These are phyloP conservation scores for Hemistola chrysoprasaria DNA, from an alignment of 2,888 invertebrate genomes.

Conservation along the genomic window DNA sequence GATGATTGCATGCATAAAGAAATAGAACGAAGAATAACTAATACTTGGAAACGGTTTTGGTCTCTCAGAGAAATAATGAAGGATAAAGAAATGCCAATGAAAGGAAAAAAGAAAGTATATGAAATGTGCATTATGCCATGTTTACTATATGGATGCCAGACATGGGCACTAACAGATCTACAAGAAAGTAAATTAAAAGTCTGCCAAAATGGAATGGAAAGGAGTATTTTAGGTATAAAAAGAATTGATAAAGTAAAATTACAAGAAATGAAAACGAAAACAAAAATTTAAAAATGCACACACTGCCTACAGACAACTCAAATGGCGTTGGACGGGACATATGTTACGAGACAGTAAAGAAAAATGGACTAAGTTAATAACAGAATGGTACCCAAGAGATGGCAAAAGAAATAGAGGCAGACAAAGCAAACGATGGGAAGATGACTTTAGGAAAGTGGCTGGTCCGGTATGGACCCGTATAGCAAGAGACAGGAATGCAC, in stretches of 20 bases:
- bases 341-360: not conserved
- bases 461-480: too few species aligned
- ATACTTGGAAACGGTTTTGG: too few species aligned
- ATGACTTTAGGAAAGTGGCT: slow-evolving; percentile 6
- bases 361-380: slow-evolving; percentile 6
- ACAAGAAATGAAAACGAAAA: not conserved
- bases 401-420: slow-evolving; percentile 1
- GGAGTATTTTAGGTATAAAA: slow-evolving; percentile 1
- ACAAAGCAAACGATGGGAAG: slow-evolving; percentile 4
- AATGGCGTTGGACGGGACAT: slow-evolving; percentile 10
- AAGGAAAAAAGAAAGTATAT: slow-evolving; percentile 16
- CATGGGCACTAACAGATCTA: slow-evolving; percentile 12
- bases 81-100: too few species aligned
- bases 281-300: not conserved
- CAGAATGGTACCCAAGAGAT: slow-evolving; percentile 9
- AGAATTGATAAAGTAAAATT: slow-evolving; percentile 1
- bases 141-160: too few species aligned
- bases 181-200: slow-evolving; percentile 1
- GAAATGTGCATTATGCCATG: slow-evolving; percentile 15
- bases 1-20: slow-evolving; percentile 18
- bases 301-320: slow-evolving; percentile 1
- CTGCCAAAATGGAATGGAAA: slow-evolving; percentile 7
- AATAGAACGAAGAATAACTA: slow-evolving; percentile 22
- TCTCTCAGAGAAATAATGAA: slow-evolving; percentile 17
- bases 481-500: too few species aligned